Conservation (phyloP, 2,113 vertebrate species). For the Holacanthus passer region DNA sequence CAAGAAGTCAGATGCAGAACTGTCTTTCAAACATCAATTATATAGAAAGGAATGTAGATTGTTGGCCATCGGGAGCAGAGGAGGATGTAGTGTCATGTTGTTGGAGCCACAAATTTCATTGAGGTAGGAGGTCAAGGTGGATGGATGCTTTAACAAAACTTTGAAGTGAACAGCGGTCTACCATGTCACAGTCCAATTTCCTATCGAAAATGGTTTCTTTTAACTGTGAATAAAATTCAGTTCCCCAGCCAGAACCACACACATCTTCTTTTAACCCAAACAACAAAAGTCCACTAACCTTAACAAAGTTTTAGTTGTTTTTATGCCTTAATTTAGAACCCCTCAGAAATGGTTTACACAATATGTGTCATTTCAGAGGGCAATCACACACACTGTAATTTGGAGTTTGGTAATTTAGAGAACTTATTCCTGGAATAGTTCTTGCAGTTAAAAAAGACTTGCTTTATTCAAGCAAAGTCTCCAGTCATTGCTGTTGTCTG, state of each 20-base stretch:
- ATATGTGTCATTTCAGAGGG: too few relatives aligned
- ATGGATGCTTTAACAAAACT: neutral
- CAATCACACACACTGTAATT: neutral
- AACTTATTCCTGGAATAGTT: neutral
- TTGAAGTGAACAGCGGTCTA: too few relatives aligned
- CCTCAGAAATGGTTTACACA: too few relatives aligned
- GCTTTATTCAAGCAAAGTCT: too few relatives aligned
- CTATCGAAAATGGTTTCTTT: too few relatives aligned
- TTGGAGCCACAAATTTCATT: neutral
- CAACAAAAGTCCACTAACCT: too few relatives aligned
- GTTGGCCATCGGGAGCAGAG: neutral
- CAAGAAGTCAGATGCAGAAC: slow-evolving; percentile 2
- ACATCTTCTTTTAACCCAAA: too few relatives aligned
- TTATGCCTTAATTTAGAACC: too few relatives aligned
- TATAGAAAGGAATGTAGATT: neutral
- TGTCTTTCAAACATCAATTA: neutral
- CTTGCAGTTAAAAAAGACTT: neutral
- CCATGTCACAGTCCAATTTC: too few relatives aligned
- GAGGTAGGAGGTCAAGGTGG: neutral
- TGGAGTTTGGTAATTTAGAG: neutral
- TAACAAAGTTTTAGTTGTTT: too few relatives aligned
- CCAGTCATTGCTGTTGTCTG: neutral
- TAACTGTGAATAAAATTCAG: too few relatives aligned
- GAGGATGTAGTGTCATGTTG: neutral
- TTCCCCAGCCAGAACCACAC: too few relatives aligned